Conservation (phyloP, 2,113 vertebrate species). For the Macquaria australasica region DNA sequence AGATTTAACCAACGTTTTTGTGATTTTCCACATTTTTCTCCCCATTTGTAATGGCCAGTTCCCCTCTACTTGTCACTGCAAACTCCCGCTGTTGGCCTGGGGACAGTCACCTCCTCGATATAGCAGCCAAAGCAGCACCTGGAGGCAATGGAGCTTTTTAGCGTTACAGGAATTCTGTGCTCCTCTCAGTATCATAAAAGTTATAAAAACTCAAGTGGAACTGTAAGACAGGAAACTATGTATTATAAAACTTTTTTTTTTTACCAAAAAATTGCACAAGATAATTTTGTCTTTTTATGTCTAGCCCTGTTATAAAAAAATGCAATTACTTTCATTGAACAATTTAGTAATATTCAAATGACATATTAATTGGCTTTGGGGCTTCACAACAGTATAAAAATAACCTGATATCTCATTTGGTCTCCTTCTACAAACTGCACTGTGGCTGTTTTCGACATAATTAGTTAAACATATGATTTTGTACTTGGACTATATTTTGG, state of each 20-base stretch:
- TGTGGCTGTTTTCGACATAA: background rate
- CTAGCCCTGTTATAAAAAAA: background rate
- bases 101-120: constrained; percentile 1
- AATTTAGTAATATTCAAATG: background rate
- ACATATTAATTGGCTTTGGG: constrained; percentile 7
- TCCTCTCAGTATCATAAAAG: background rate
- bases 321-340: background rate
- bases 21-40: background rate
- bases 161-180: background rate
- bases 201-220: background rate
- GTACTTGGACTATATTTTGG: background rate
- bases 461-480: background rate
- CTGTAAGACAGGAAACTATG: background rate
- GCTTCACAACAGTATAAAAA: background rate
- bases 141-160: constrained; percentile 3
- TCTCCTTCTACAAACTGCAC: background rate
- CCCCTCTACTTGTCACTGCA: background rate
- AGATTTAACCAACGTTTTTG: background rate
- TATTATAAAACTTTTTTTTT: background rate
- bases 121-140: constrained; percentile 5
- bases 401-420: background rate
- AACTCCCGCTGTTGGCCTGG: background rate
- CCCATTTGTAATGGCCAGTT: background rate
- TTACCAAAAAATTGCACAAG: background rate
- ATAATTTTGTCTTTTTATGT: background rate